These are phyloP conservation scores for Scyliorhinus canicula DNA, from an alignment of 2,797 vertebrate genomes.

Conservation along the genomic window DNA sequence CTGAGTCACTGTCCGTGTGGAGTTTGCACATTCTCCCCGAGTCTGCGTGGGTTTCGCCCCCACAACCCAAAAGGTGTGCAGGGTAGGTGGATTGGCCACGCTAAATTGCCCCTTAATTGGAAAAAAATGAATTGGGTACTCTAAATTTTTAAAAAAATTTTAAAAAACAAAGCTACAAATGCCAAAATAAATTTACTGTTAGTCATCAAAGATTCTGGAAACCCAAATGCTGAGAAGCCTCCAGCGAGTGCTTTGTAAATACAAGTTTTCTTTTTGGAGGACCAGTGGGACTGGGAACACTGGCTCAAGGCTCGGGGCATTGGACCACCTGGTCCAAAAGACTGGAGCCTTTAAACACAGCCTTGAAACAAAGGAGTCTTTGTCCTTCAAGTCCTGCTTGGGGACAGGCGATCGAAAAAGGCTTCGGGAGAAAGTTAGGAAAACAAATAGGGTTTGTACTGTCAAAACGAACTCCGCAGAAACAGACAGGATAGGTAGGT, in stretches of 20 bases:
- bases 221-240: background rate
- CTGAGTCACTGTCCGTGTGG: too few species aligned
- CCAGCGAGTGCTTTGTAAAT: background rate
- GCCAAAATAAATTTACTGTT: slow-evolving; percentile 21
- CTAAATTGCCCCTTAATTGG: too few species aligned
- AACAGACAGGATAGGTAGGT: background rate
- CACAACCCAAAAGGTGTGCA: too few species aligned
- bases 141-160: too few species aligned
- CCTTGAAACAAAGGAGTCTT: background rate
- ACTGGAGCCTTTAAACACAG: background rate
- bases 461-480: background rate
- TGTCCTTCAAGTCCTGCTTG: background rate
- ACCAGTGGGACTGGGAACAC: background rate
- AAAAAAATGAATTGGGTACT: too few species aligned
- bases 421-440: background rate
- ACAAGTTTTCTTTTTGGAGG: background rate
- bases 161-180: background rate
- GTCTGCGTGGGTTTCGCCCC: too few species aligned
- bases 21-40: too few species aligned
- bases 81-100: too few species aligned
- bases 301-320: background rate
- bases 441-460: background rate
- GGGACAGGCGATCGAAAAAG: background rate
- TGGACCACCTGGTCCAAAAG: background rate
- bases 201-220: background rate